These are phyloP conservation scores for Phoenicopterus ruber DNA, from an alignment of 2,113 vertebrate genomes.

Conservation along the genomic window DNA sequence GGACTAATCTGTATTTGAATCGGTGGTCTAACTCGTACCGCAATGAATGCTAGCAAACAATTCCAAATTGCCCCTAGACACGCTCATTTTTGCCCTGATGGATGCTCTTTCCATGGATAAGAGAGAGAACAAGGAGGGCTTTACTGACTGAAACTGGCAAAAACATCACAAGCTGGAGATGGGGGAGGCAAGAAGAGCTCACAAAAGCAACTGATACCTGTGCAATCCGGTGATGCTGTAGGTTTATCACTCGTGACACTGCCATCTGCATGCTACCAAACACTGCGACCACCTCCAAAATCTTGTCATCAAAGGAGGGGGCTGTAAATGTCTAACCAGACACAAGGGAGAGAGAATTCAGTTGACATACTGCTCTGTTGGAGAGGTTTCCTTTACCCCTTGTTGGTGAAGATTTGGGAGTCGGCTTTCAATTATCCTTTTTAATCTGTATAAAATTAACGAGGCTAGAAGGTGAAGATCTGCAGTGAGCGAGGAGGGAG, in stretches of 20 bases:
- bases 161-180: neutral
- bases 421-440: neutral
- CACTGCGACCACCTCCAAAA: constrained; percentile 95
- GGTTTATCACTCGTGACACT: constrained; percentile 92
- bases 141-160: neutral
- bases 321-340: constrained; percentile 88
- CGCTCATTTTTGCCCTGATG: neutral
- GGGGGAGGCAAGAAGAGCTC: neutral
- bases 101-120: neutral
- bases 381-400: neutral
- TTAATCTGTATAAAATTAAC: neutral
- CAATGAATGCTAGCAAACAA: neutral
- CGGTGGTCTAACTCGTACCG: neutral
- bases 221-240: constrained; percentile 95
- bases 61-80: neutral
- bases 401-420: neutral
- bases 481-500: neutral
- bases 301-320: constrained; percentile 96
- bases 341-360: neutral
- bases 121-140: neutral
- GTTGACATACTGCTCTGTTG: neutral
- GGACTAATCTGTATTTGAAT: neutral
- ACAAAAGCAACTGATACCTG: constrained; percentile 77
- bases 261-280: constrained; percentile 99
- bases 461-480: neutral